Conservation (phyloP, 2,888 invertebrate species). For the Luperina nickerlii region DNA sequence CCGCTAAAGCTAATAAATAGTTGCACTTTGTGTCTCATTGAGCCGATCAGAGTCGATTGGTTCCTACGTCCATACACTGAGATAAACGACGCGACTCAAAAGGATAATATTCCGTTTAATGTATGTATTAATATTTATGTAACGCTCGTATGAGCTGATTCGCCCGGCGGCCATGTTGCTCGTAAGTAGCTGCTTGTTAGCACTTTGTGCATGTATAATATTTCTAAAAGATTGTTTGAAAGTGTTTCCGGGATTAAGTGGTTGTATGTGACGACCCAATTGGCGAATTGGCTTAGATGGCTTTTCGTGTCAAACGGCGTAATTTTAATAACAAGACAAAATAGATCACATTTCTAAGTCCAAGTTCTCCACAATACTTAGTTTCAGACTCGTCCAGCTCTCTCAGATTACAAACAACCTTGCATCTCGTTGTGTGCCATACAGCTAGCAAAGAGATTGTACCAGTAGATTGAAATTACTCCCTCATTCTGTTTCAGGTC, state of each 20-base stretch:
- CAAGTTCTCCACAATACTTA: background rate
- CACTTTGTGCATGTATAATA: background rate
- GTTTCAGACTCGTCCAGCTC: background rate
- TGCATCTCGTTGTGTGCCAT: slow-evolving; percentile 27
- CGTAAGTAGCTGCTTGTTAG: slow-evolving; percentile 8
- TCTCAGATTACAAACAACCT: slow-evolving; percentile 9
- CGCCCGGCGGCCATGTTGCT: slow-evolving; percentile 1
- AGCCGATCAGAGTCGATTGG: background rate
- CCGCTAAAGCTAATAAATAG: slow-evolving; percentile 1
- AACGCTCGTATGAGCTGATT: background rate
- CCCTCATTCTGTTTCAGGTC: slow-evolving; percentile 46
- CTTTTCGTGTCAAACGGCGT: background rate
- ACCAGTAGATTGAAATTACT: slow-evolving; percentile 43
- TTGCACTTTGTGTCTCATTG: slow-evolving; percentile 25
- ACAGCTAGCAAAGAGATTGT: slow-evolving; percentile 27
- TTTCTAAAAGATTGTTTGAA: slow-evolving; percentile 14
- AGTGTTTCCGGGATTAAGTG: background rate
- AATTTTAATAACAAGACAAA: background rate
- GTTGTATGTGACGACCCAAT: slow-evolving; percentile 9
- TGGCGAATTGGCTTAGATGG: background rate
- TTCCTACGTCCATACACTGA: background rate
- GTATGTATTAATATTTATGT: background rate
- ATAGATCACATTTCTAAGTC: background rate
- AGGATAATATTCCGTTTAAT: slow-evolving; percentile 18
- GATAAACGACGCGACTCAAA: slow-evolving; percentile 8